Evolutionary conservation across 2,888 invertebrate species (phyloP), one percentile per base, ranked within the genome.

Genomic region (Papilio demoleus): DNA sequence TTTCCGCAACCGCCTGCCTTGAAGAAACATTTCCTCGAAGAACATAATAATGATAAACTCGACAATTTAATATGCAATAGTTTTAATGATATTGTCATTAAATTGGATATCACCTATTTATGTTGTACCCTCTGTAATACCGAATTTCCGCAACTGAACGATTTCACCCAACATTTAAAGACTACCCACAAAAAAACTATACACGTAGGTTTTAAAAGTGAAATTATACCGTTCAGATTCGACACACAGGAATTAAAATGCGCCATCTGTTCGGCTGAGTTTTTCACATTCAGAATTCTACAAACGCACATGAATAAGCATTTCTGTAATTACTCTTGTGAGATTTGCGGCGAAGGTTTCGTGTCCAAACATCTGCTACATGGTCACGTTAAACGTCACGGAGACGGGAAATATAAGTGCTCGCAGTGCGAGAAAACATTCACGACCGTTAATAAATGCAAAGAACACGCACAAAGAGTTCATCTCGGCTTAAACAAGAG

Each of bases 241-340:
- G 85, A 87, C 11, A 76, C 82, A 0, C 76, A 81, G 0, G 77
- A 80, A 38, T 67, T 88, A 4, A 76, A 75, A n/a, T 89, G 88
- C 70, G 81, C 81, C 0, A 77, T 85, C 0, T 89, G 89, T 67
- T 68, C 74, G 0, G 67, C 74, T 0, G 78, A 77, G 17, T 87
- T 82, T 68, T 72, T 72, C 4, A 82, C 79, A 0, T 89, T 89
- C 68, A 87, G 88, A 72, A 75, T 81, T 0, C 70, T 88, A 1
- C 84, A 85, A 38, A 85, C 86, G 62, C 88, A 88, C 56, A 88
- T 89, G 88, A 87, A 86, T 63, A 75, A 78, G 0, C 88, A 88
- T 75, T 88, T 79, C 31, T 79, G 81, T 2, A 86, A 87, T 67
- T 85, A 82, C 59, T 72, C 82, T 5, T 88, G 88, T 60, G 77